Evolutionary conservation across 1,140 invertebrate species (phyloP), one percentile per base, ranked within the genome.

Genomic region (Physella acuta): DNA sequence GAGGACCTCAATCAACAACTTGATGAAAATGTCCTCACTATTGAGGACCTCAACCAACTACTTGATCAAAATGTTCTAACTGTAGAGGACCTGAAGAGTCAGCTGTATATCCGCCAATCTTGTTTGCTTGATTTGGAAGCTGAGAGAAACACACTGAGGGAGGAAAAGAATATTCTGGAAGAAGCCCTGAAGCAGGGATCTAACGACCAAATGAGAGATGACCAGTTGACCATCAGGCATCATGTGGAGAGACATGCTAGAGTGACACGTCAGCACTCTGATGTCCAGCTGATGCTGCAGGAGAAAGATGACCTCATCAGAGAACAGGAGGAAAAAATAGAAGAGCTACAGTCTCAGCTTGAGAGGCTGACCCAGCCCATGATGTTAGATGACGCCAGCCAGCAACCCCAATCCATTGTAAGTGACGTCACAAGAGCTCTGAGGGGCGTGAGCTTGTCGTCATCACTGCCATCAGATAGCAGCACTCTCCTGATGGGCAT

Each of bases 261-360:
- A n/a, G n/a, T n/a, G n/a, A n/a, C n/a, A n/a, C n/a, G n/a, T n/a
- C n/a, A n/a, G n/a, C n/a, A n/a, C n/a, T n/a, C n/a, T n/a, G n/a
- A n/a, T n/a, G n/a, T n/a, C n/a, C n/a, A n/a, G n/a, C n/a, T n/a
- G n/a, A n/a, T n/a, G n/a, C 36, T 69, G 30, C 34, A 71, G 37
- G 53, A 58, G n/a, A 65, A 58, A 30, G 62, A 37, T 33, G 28
- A 36, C n/a, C 14, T 16, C 58, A 8, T n/a, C 51, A 59, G 55
- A 34, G 37, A 62, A 24, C 44, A 58, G 20, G 58, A 68, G 36
- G 65, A 72, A 44, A 64, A 72, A 37, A 39, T 72, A 34, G 31
- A 68, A 14, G 39, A 67, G 65, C 71, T 72, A 28, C 71, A 68
- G 60, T 28, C n/a, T n/a, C n/a, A n/a, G n/a, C n/a, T n/a, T n/a